Evolutionary conservation across 2,888 invertebrate genomes (phyloP).

Genomic region (Tinea semifulvella): DNA sequence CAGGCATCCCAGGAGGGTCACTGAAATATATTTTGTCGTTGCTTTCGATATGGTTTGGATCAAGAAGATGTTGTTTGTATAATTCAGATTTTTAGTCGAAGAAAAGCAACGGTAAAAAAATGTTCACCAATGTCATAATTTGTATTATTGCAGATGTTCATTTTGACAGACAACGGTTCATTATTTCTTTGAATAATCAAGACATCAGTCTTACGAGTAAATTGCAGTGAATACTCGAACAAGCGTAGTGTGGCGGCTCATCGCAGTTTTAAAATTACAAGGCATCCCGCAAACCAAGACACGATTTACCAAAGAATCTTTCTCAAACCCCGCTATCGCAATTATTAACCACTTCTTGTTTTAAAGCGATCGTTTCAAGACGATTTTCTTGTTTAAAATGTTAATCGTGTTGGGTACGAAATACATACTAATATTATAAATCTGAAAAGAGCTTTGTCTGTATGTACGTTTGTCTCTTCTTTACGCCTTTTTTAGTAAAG

Average conservation of each 20-base stretch:
- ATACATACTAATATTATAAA: too few species aligned
- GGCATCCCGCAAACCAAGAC: slow-evolving; percentile 28
- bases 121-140: too few species aligned
- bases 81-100: too few species aligned
- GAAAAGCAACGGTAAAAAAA: too few species aligned
- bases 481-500: too few species aligned
- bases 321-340: slow-evolving; percentile 19
- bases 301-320: slow-evolving; percentile 15
- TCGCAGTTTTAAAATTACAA: slow-evolving; percentile 29
- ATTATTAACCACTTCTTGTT: slow-evolving; percentile 23
- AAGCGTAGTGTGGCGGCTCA: slow-evolving; percentile 16
- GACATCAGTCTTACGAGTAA: slow-evolving; percentile 12
- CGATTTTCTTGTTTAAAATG: slow-evolving; percentile 22
- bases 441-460: too few species aligned
- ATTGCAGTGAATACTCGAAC: slow-evolving; percentile 12
- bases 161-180: not conserved
- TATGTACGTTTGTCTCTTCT: too few species aligned
- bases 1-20: too few species aligned
- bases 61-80: too few species aligned
- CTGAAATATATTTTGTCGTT: too few species aligned
- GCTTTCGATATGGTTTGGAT: too few species aligned
- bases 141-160: too few species aligned
- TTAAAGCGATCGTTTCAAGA: slow-evolving; percentile 15
- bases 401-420: slow-evolving; percentile 20
- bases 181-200: slow-evolving; percentile 10